Percentiles rank a stretch among this genome's conserved stretches.
Evolutionary conservation across 2,113 vertebrate genomes (phyloP).

Genomic region (Bubalus kerabau): DNA sequence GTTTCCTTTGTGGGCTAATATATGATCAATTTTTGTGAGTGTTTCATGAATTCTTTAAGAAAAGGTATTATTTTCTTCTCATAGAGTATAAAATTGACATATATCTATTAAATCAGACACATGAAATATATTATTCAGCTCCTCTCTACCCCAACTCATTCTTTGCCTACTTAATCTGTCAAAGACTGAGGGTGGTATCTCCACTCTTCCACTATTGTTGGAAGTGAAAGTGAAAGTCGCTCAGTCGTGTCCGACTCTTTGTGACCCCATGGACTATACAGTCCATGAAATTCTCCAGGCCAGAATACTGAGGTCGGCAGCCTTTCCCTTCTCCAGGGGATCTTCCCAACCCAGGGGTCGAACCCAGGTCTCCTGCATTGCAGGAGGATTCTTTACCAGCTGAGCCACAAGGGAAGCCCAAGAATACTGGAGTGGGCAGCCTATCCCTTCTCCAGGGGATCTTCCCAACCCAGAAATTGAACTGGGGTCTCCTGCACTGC

Average conservation of each 20-base stretch:
- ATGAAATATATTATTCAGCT: conserved; percentile 24
- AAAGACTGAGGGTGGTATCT: not conserved
- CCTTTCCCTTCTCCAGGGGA: not conserved
- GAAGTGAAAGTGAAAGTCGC: not conserved
- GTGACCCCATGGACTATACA: not conserved
- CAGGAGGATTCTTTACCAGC: not conserved
- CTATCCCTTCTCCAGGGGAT: not conserved
- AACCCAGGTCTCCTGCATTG: not conserved
- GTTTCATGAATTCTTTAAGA: conserved; percentile 11
- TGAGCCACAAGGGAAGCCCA: not conserved
- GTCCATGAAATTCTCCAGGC: not conserved
- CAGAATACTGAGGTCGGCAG: not conserved
- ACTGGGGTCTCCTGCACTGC: not conserved
- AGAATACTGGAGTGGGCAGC: not conserved
- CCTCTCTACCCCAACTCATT: not conserved
- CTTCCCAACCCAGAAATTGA: not conserved
- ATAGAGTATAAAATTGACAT: conserved; percentile 15
- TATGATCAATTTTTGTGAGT: conserved; percentile 1
- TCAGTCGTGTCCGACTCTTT: not conserved
- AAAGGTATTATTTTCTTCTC: conserved; percentile 1
- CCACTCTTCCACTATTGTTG: not conserved
- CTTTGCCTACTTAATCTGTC: conserved; percentile 32
- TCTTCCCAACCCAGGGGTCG: not conserved
- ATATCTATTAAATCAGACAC: conserved; percentile 35
- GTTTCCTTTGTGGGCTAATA: conserved; percentile 17